Percentiles rank a stretch among this genome's conserved stretches.
These are phyloP conservation scores for Drosophila auraria DNA, from an alignment of 1,140 invertebrate genomes.

Conservation along the genomic window DNA sequence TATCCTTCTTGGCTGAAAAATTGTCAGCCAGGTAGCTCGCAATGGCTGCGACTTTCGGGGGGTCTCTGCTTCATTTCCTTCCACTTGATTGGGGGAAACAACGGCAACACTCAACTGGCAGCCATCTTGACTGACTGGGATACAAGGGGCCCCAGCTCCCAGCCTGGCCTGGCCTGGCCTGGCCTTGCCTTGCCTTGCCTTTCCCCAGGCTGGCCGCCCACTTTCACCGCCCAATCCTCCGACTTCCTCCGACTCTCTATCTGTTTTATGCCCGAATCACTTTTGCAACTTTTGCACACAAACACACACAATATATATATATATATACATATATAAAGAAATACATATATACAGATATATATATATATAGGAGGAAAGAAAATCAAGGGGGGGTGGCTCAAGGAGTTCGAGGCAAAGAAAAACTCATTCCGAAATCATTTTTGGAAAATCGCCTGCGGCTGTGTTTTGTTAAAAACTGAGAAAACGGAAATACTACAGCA, in stretches of 20 bases:
- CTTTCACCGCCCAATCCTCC: slow-evolving; percentile 4
- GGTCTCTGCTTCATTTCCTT: slow-evolving; percentile 40
- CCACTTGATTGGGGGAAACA: slow-evolving; percentile 59
- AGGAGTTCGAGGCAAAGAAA: slow-evolving; percentile 44
- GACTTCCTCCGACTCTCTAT: slow-evolving; percentile 26
- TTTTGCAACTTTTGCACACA: slow-evolving; percentile 71
- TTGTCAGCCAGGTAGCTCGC: slow-evolving; percentile 60
- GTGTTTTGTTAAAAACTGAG: slow-evolving; percentile 78
- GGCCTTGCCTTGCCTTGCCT: too few species aligned
- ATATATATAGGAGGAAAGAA: slow-evolving; percentile 4
- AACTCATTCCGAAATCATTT: slow-evolving; percentile 79
- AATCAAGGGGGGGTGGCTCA: slow-evolving; percentile 8
- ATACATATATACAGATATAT: not conserved
- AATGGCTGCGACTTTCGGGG: slow-evolving; percentile 47
- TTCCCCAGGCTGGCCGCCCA: not conserved
- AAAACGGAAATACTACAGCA: slow-evolving; percentile 76
- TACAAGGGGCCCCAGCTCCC: not conserved
- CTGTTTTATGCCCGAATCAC: slow-evolving; percentile 76
- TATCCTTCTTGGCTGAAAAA: slow-evolving; percentile 6
- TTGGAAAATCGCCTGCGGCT: slow-evolving; percentile 76
- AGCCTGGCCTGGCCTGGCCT: not conserved
- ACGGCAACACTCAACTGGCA: slow-evolving; percentile 50
- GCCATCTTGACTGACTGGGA: slow-evolving; percentile 73
- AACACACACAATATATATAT: not conserved
- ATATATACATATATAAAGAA: not conserved